Evolutionary conservation across 2,113 vertebrate species (phyloP).

Genomic region (Cyanocitta stelleri): DNA sequence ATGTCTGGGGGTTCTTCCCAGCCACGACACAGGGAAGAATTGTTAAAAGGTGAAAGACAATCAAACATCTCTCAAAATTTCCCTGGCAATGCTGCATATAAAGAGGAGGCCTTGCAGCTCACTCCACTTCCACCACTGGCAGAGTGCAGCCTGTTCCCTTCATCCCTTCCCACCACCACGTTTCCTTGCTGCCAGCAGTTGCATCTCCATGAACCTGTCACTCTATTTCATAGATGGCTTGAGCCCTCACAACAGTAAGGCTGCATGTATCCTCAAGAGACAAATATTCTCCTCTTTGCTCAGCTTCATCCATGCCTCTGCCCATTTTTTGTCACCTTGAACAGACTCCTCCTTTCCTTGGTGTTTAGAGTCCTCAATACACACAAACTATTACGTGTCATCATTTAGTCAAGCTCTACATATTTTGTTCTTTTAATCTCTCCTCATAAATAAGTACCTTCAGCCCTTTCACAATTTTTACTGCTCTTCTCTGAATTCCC

Average conservation of each 20-base stretch:
- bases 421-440: slow-evolving; percentile 39
- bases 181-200: background rate
- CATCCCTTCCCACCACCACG: background rate
- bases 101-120: background rate
- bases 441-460: slow-evolving; percentile 11
- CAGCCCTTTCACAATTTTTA: slow-evolving; percentile 6
- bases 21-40: background rate
- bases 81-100: background rate
- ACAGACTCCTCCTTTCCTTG: background rate
- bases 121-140: background rate
- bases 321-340: background rate
- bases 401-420: slow-evolving; percentile 4
- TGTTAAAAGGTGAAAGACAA: background rate
- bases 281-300: background rate
- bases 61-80: background rate
- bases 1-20: background rate
- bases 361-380: slow-evolving; percentile 15
- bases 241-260: background rate
- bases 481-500: slow-evolving; percentile 16
- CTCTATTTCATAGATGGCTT: background rate
- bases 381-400: background rate
- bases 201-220: background rate
- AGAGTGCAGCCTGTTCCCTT: background rate
- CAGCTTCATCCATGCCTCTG: background rate
- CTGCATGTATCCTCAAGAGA: background rate